A percentile compares a stretch with the other conserved stretches of the same genome.
phyloP scores from a whole-genome alignment of 2,888 invertebrate species.

The Lasioglossum pauxillum region DNA sequence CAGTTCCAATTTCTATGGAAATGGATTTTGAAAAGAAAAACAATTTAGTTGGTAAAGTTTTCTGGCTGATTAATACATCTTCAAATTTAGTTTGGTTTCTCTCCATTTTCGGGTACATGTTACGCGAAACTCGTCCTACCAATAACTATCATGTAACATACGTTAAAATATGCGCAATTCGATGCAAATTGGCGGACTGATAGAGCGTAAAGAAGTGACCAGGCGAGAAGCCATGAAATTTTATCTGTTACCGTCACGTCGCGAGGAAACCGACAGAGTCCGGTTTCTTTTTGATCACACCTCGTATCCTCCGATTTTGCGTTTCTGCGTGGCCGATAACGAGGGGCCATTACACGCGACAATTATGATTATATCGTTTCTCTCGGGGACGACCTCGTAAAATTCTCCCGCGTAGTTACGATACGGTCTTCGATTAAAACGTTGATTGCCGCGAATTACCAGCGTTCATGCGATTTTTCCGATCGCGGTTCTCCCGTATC shows the following conservation, averaged over 20 bases:
- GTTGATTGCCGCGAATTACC: conserved; percentile 37
- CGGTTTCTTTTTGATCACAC: not conserved
- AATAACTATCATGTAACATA: not conserved
- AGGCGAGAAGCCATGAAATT: not conserved
- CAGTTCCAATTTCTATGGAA: too few species aligned
- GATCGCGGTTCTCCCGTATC: conserved; percentile 4
- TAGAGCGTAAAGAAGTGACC: not conserved
- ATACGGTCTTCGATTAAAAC: conserved; percentile 49
- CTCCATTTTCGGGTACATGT: not conserved
- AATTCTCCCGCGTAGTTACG: conserved; percentile 24
- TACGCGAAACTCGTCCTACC: not conserved
- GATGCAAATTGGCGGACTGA: not conserved
- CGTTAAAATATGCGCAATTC: not conserved
- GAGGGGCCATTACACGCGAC: conserved; percentile 63
- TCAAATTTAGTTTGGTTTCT: too few species aligned
- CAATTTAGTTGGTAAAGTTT: too few species aligned
- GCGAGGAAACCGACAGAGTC: not conserved
- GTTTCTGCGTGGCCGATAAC: conserved; percentile 49
- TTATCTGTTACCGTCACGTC: not conserved
- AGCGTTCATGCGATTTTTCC: conserved; percentile 27
- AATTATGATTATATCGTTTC: conserved; percentile 70
- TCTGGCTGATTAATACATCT: too few species aligned
- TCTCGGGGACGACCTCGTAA: conserved; percentile 37
- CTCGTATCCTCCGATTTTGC: conserved; percentile 58
- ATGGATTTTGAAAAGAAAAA: too few species aligned